Evolutionary conservation across 2,113 vertebrate genomes (phyloP).

Genomic region (Ascaphus truei): DNA sequence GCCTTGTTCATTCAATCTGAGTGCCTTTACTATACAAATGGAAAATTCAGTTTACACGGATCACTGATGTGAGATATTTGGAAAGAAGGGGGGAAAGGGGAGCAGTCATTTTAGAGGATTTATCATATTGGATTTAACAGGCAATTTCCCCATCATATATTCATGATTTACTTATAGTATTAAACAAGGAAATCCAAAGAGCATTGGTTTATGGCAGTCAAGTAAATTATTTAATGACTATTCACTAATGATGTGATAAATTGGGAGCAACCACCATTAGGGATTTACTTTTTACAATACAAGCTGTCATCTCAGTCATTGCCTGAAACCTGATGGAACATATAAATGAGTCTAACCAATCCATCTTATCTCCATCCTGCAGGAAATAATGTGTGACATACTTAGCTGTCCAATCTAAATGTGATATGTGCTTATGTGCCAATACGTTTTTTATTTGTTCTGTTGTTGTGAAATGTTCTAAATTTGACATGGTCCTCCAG

Average conservation of each 20-base stretch:
- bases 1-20: too few relatives aligned
- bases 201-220: slow-evolving; percentile 40
- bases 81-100: not conserved
- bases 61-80: slow-evolving; percentile 10
- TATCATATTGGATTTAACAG: slow-evolving; percentile 11
- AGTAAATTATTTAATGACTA: slow-evolving; percentile 32
- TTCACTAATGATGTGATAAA: slow-evolving; percentile 29
- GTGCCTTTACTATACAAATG: not conserved
- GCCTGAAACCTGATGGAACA: slow-evolving; percentile 17
- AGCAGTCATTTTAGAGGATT: slow-evolving; percentile 10
- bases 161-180: slow-evolving; percentile 6
- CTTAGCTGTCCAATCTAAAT: slow-evolving; percentile 28
- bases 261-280: slow-evolving; percentile 32
- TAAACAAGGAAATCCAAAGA: slow-evolving; percentile 10
- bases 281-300: slow-evolving; percentile 28
- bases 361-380: slow-evolving; percentile 44
- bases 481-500: slow-evolving; percentile 30
- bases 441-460: slow-evolving; percentile 51
- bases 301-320: slow-evolving; percentile 38
- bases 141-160: slow-evolving; percentile 7
- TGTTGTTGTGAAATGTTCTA: slow-evolving; percentile 40
- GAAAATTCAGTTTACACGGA: slow-evolving; percentile 2
- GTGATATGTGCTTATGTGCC: slow-evolving; percentile 33
- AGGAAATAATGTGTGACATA: slow-evolving; percentile 41
- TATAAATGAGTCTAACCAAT: slow-evolving; percentile 37